Base-by-base conservation (phyloP, 2,113 vertebrate genomes). In the Cnemophilus loriae region DNA sequence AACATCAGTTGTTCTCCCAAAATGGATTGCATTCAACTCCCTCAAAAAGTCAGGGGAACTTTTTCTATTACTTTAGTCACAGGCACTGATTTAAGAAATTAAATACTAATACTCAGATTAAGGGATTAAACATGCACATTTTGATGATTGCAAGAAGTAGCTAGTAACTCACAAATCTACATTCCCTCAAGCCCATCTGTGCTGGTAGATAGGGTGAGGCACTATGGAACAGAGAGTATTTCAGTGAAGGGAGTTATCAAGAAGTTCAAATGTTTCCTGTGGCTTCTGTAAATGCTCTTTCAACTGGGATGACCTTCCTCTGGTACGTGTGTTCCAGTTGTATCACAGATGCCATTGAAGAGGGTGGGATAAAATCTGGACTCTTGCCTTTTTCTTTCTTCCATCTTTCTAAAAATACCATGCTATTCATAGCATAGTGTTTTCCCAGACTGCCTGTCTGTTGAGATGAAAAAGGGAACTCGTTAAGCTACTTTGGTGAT, bases 301-400 rank as follows among this genome's bases (percentile, higher is more conserved):
- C 49, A 70, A 80, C 63, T 70, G 83, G 92, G 59, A 44, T 65
- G 65, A 86, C 88, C 70, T 87, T 94, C 49, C 52, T 63, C 30
- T 81, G 56, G 50, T 50, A 47, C 5, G 0, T 50, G 82, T 84
- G 64, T 83, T 92, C 60, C 81, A 70, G 69, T 12, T 87, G 73
- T 77, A 71, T 52, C 79, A 77, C 63, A 69, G 80, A 86, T 89
- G 86, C 83, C 52, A 73, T 8, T 84, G 68, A 63, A 57, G 64
- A 92, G 73, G 26, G 47, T 88, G 55, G 68, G 83, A 85, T 89
- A 80, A 92, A 93, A 92, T 90, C 88, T 81, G 47, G 68, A 77
- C 64, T 84, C 77, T 30, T 74, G 88, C 67, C 63, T 95, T 88
- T 93, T 82, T 33, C 24, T 89, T 76, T 87, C 68, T 88, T 69